phyloP scores from a whole-genome alignment of 2,888 invertebrate genomes.

The Stictocephala bisonia region DNA sequence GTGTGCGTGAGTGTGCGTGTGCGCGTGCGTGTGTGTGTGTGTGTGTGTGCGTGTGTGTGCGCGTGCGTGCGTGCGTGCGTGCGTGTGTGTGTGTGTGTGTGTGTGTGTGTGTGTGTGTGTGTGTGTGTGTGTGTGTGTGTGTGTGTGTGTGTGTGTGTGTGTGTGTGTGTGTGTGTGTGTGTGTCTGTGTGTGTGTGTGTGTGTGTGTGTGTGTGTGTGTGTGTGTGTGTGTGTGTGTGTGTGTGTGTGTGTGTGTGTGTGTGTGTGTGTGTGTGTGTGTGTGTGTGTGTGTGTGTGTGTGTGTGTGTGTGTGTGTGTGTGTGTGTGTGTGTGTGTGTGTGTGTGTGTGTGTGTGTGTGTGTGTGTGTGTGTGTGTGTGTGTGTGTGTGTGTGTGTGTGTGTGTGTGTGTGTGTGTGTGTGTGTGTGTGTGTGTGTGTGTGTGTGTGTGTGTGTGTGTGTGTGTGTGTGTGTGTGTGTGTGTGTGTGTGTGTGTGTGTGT shows the following conservation, averaged over 20 bases:
- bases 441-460: slow-evolving; percentile 9
- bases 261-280: slow-evolving; percentile 13
- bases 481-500: slow-evolving; percentile 9
- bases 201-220: slow-evolving; percentile 13
- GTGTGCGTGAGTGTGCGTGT: slow-evolving; percentile 4
- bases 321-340: slow-evolving; percentile 1
- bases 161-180: slow-evolving; percentile 13
- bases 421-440: slow-evolving; percentile 1
- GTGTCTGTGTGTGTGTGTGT: slow-evolving; percentile 10
- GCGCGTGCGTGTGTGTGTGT: slow-evolving; percentile 4
- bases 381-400: neutral
- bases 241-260: slow-evolving; percentile 6
- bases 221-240: slow-evolving; percentile 9
- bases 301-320: slow-evolving; percentile 8
- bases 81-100: slow-evolving; percentile 10
- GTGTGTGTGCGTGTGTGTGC: slow-evolving; percentile 3
- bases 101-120: slow-evolving; percentile 13
- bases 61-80: neutral
- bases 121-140: slow-evolving; percentile 13
- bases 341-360: slow-evolving; percentile 8
- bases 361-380: slow-evolving; percentile 1
- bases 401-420: slow-evolving; percentile 2
- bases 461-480: slow-evolving; percentile 13
- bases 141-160: slow-evolving; percentile 13
- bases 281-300: slow-evolving; percentile 8